phyloP scores from a whole-genome alignment of 2,888 invertebrate species.

The Cataglyphis rosenhaueri region DNA sequence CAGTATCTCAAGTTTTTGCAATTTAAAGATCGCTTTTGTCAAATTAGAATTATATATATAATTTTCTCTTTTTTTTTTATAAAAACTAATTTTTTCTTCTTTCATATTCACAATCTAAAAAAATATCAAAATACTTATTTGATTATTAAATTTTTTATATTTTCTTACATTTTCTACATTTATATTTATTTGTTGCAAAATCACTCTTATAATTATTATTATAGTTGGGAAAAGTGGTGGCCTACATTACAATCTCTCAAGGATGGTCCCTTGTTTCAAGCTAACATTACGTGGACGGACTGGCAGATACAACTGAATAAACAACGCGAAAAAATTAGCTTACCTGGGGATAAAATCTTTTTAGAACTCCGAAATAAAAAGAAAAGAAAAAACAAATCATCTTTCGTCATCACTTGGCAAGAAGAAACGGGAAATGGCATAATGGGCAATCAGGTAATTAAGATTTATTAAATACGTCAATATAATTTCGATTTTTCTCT shows the following conservation, averaged over 20 bases:
- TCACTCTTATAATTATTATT: background rate
- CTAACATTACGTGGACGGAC: constrained; percentile 82
- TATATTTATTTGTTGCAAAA: background rate
- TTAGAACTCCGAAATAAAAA: constrained; percentile 1
- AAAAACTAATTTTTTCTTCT: too few relatives aligned
- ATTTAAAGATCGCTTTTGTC: too few relatives aligned
- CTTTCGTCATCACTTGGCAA: constrained; percentile 83
- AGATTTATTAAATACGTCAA: background rate
- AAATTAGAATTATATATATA: too few relatives aligned
- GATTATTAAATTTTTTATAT: background rate
- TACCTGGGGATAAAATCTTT: constrained; percentile 53
- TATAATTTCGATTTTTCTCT: background rate
- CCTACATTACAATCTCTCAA: constrained; percentile 81
- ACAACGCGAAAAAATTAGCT: constrained; percentile 72
- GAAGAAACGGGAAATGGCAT: constrained; percentile 82
- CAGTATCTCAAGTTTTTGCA: too few relatives aligned
- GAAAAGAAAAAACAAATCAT: constrained; percentile 68
- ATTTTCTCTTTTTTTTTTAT: too few relatives aligned
- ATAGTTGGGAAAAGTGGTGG: constrained; percentile 82
- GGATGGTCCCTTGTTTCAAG: constrained; percentile 80
- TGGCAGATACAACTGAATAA: constrained; percentile 76
- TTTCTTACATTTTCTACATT: background rate
- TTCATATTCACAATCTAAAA: background rate
- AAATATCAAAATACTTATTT: background rate
- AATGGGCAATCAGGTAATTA: constrained; percentile 80